These are phyloP conservation scores for Cephalopholis sonnerati DNA, from an alignment of 2,113 vertebrate genomes.

Conservation along the genomic window DNA sequence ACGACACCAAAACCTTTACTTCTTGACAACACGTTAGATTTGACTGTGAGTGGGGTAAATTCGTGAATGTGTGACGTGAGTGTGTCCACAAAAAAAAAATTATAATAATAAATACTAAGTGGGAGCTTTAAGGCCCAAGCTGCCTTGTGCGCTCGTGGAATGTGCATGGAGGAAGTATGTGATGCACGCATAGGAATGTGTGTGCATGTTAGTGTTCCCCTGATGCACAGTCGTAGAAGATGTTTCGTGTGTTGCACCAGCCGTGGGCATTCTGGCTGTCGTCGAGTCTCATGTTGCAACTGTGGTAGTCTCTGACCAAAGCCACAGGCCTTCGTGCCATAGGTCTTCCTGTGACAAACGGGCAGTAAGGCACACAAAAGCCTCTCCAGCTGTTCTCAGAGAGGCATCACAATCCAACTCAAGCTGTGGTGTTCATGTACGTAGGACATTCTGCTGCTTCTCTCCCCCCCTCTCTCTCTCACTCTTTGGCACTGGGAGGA, in stretches of 20 bases:
- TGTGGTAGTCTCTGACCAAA: conserved; percentile 44
- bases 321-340: conserved; percentile 29
- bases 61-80: conserved; percentile 70
- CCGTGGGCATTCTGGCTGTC: conserved; percentile 44
- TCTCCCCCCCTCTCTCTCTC: conserved; percentile 34
- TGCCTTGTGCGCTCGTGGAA: conserved; percentile 70
- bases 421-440: conserved; percentile 61
- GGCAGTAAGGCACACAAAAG: conserved; percentile 71
- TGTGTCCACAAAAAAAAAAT: conserved; percentile 74
- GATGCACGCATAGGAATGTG: conserved; percentile 72
- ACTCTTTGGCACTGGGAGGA: conserved; percentile 85
- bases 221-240: conserved; percentile 56
- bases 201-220: conserved; percentile 56
- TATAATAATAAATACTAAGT: conserved; percentile 69
- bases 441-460: conserved; percentile 64
- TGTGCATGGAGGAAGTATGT: conserved; percentile 68
- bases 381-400: conserved; percentile 65
- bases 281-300: conserved; percentile 50
- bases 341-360: conserved; percentile 57
- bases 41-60: conserved; percentile 57
- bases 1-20: conserved; percentile 40
- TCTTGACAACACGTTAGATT: conserved; percentile 46
- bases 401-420: conserved; percentile 71
- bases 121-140: conserved; percentile 70
- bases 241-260: conserved; percentile 47